phyloP scores from a whole-genome alignment of 2,797 vertebrate genomes.

The Periparus ater region DNA sequence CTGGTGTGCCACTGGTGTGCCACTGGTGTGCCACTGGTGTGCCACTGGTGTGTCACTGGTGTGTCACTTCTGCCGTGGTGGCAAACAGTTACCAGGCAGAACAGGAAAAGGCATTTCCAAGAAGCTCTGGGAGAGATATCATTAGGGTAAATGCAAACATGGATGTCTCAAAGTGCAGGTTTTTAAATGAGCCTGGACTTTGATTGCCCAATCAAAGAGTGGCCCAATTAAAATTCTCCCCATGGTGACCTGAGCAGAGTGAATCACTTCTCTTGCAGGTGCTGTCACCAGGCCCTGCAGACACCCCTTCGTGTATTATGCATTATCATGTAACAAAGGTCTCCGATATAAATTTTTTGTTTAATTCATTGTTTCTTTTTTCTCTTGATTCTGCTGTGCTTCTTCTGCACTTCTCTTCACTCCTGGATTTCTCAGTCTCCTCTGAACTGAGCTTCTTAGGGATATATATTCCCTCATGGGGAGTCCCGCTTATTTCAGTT shows the following conservation, averaged over 20 bases:
- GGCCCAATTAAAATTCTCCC: neutral
- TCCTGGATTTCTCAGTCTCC: no score
- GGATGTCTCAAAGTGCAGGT: neutral
- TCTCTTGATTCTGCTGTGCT: no score
- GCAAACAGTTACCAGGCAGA: neutral
- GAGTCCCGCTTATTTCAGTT: no score
- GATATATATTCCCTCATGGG: no score
- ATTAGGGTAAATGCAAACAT: neutral
- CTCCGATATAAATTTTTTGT: neutral
- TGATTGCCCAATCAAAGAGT: neutral
- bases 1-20: no score
- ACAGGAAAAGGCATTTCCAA: neutral
- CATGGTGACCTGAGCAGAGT: neutral
- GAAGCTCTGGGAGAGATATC: neutral
- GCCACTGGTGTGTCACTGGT: neutral
- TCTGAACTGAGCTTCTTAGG: no score
- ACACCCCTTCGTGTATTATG: neutral
- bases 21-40: neutral
- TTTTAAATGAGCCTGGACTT: neutral
- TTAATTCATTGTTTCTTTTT: no score
- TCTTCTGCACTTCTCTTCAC: no score
- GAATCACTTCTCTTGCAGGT: neutral
- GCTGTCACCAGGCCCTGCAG: conserved; percentile 3
- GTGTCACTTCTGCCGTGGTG: neutral
- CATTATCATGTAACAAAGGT: neutral